These are phyloP conservation scores for Anarrhichthys ocellatus DNA, from an alignment of 2,113 vertebrate species.

Conservation along the genomic window DNA sequence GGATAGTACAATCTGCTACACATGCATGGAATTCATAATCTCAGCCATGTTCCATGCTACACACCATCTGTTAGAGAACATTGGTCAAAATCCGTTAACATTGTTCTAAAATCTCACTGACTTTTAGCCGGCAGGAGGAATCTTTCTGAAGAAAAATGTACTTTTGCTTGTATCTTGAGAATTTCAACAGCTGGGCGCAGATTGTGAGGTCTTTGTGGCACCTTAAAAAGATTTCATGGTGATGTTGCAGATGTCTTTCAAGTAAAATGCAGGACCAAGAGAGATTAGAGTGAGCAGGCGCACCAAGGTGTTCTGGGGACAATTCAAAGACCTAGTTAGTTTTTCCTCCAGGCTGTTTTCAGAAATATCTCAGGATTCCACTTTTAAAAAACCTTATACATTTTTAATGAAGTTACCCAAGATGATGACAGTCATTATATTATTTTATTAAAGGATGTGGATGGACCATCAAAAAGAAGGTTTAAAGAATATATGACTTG, in stretches of 20 bases:
- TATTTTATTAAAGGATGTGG: neutral
- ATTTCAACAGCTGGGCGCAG: conserved; percentile 15
- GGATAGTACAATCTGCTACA: conserved; percentile 32
- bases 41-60: conserved; percentile 44
- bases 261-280: conserved; percentile 34
- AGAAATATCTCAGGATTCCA: conserved; percentile 19
- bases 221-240: conserved; percentile 2
- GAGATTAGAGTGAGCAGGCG: conserved; percentile 35
- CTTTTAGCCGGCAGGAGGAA: neutral
- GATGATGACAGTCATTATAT: neutral
- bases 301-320: conserved; percentile 27
- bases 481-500: neutral
- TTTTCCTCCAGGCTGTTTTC: conserved; percentile 24
- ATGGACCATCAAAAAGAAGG: neutral
- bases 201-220: neutral
- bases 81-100: neutral
- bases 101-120: conserved; percentile 2
- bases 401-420: neutral
- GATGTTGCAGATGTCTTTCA: conserved; percentile 21
- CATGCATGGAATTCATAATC: conserved; percentile 57
- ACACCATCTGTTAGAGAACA: conserved; percentile 59
- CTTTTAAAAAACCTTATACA: neutral
- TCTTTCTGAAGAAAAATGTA: neutral
- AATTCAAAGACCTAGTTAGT: conserved; percentile 8
- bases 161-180: neutral